Percentiles rank a stretch among this genome's conserved stretches.
These are phyloP conservation scores for Trachelipus rathkii DNA, from an alignment of 1,140 invertebrate species.

Conservation along the genomic window DNA sequence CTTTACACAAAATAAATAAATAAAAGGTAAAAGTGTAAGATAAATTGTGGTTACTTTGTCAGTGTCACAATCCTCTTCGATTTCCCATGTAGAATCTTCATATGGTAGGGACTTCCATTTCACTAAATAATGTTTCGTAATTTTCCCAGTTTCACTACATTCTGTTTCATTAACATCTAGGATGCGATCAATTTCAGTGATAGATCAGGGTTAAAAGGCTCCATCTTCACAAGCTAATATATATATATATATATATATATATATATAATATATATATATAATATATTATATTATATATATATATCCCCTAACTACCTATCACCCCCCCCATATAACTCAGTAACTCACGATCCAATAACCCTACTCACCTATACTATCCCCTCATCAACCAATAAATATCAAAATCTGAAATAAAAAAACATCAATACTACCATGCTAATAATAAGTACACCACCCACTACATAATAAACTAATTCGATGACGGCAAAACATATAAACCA, in stretches of 20 bases:
- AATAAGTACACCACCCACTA: no score
- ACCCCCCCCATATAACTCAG: no score
- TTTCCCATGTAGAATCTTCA: constrained; percentile 98
- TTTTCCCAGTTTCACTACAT: constrained; percentile 70
- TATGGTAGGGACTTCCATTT: constrained; percentile 98
- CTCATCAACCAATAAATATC: no score
- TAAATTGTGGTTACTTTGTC: constrained; percentile 65
- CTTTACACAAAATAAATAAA: no score
- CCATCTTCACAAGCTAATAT: constrained; percentile 77
- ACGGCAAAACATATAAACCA: no score
- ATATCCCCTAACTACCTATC: no score
- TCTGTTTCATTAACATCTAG: constrained; percentile 85
- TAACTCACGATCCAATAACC: no score
- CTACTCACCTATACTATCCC: no score
- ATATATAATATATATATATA: constrained; percentile 17
- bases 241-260: constrained; percentile 1
- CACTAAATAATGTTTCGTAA: constrained; percentile 86
- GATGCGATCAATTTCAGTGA: constrained; percentile 93
- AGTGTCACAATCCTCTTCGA: constrained; percentile 93
- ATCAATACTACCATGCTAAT: no score
- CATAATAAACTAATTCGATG: no score
- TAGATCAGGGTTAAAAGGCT: constrained; percentile 99
- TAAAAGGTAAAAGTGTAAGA: no score
- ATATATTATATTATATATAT: background rate
- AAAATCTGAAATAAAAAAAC: no score